phyloP scores from a whole-genome alignment of 2,888 invertebrate genomes.

The Hydraecia micacea region DNA sequence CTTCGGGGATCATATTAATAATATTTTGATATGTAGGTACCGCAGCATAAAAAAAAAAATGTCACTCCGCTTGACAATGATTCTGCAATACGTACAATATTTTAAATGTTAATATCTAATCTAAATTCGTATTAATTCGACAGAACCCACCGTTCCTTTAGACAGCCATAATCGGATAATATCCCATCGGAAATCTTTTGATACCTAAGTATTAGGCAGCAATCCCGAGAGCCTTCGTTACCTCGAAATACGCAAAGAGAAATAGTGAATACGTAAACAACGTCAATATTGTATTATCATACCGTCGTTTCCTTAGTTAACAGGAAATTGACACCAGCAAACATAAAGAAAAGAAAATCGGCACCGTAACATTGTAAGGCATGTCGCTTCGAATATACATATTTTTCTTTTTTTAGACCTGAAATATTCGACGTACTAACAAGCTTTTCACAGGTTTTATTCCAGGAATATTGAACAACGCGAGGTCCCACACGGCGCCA shows the following conservation, averaged over 20 bases:
- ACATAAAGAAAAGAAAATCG: conserved; percentile 26
- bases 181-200: conserved; percentile 75
- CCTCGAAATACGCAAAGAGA: conserved; percentile 60
- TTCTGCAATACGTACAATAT: background rate
- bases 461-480: conserved; percentile 39
- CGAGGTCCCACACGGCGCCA: conserved; percentile 25
- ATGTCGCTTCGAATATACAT: conserved; percentile 5
- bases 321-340: conserved; percentile 54
- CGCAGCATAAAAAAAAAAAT: conserved; percentile 8
- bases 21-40: conserved; percentile 13
- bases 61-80: background rate
- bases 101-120: conserved; percentile 12
- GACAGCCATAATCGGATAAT: conserved; percentile 67
- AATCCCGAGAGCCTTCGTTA: conserved; percentile 73
- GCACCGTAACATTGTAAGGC: conserved; percentile 8
- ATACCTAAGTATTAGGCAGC: conserved; percentile 68
- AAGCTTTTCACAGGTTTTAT: conserved; percentile 45
- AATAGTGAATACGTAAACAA: conserved; percentile 53
- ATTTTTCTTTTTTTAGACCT: background rate
- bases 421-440: conserved; percentile 14
- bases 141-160: conserved; percentile 46
- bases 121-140: conserved; percentile 50
- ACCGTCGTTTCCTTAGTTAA: conserved; percentile 34
- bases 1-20: conserved; percentile 27
- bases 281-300: conserved; percentile 58